Conservation (phyloP, 2,888 invertebrate species). For the Amblyjoppa fuscipennis region DNA sequence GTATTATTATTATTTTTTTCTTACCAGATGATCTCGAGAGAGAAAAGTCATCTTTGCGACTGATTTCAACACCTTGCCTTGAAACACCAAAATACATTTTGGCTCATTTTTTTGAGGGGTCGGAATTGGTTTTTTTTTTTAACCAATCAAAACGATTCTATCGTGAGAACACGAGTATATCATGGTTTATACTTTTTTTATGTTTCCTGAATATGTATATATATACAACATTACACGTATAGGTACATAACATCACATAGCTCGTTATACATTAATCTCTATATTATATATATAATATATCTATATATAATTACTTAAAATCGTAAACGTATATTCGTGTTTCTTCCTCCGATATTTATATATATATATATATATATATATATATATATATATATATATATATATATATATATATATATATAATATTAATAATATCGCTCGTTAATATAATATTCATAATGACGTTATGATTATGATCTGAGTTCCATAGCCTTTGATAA, state of each 20-base stretch:
- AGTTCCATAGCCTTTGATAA: slow-evolving; percentile 68
- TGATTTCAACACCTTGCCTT: slow-evolving; percentile 29
- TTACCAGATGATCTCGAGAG: slow-evolving; percentile 69
- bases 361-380: slow-evolving; percentile 11
- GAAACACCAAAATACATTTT: slow-evolving; percentile 12
- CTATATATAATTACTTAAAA: slow-evolving; percentile 63
- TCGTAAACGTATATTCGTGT: slow-evolving; percentile 64
- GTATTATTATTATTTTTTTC: neutral
- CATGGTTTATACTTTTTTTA: slow-evolving; percentile 73
- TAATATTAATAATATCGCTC: slow-evolving; percentile 45
- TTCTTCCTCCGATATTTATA: slow-evolving; percentile 32
- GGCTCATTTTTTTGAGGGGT: neutral
- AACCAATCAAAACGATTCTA: neutral
- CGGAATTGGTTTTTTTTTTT: neutral
- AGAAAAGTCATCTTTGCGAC: slow-evolving; percentile 24
- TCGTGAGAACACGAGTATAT: slow-evolving; percentile 55
- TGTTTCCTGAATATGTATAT: slow-evolving; percentile 78
- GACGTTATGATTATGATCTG: slow-evolving; percentile 70
- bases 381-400: slow-evolving; percentile 14
- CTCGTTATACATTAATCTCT: slow-evolving; percentile 81
- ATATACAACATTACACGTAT: slow-evolving; percentile 83
- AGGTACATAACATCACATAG: slow-evolving; percentile 85
- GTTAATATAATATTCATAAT: slow-evolving; percentile 71
- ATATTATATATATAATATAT: slow-evolving; percentile 68
- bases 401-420: slow-evolving; percentile 11